Percentiles rank a stretch among this genome's conserved stretches.
Conservation (phyloP, 2,797 vertebrate species). For the Microhierax caerulescens region DNA sequence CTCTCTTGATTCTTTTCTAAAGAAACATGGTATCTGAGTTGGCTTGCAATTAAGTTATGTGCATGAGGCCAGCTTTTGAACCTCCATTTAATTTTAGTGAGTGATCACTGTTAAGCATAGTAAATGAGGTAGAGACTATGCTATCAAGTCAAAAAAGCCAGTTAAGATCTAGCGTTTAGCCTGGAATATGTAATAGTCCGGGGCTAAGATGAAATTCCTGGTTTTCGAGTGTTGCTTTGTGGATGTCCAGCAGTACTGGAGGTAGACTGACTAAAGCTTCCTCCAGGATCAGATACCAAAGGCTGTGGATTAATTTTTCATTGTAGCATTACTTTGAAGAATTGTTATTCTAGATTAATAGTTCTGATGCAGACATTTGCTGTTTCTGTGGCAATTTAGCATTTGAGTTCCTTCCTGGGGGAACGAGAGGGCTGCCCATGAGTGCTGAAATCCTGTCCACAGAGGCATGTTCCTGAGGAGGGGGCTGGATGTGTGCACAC, state of each 20-base stretch:
- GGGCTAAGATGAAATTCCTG: neutral
- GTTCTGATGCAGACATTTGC: neutral
- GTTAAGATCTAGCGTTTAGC: neutral
- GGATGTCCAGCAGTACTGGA: neutral
- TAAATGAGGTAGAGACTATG: neutral
- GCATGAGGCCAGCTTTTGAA: neutral
- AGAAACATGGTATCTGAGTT: neutral
- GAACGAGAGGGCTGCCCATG: neutral
- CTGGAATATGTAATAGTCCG: neutral
- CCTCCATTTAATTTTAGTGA: neutral
- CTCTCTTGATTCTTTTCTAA: neutral
- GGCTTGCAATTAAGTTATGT: neutral
- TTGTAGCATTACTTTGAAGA: neutral
- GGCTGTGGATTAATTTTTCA: neutral
- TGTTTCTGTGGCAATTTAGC: neutral
- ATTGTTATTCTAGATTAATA: neutral
- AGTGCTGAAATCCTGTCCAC: neutral
- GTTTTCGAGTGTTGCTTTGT: slow-evolving; percentile 7
- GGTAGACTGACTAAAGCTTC: neutral
- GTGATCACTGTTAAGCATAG: neutral
- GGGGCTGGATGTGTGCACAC: neutral
- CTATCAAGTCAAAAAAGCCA: neutral
- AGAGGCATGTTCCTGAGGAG: neutral
- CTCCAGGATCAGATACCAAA: neutral
- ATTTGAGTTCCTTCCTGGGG: neutral